Base-by-base conservation (phyloP, 2,888 invertebrate genomes). In the Hydropsyche betteni region DNA sequence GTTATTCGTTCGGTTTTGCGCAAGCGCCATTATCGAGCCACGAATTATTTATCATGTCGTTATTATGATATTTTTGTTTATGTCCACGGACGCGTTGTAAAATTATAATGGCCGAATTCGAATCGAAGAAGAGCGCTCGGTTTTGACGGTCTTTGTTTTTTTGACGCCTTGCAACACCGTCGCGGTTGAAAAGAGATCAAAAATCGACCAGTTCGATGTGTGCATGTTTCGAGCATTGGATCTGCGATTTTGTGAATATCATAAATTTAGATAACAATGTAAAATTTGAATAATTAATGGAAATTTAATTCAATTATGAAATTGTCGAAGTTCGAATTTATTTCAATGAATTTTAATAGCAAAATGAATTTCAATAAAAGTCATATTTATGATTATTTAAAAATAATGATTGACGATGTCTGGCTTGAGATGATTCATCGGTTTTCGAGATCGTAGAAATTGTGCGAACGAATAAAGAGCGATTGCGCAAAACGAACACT, bases 361-460 rank as follows among this genome's bases (percentile, higher is more conserved):
- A 24, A 24, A 24, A 2, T 24, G n/a, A 24, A 24, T 24, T 24
- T 24, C 2, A 24, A 24, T 24, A 24, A 44, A 8, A 44, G 10
- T 10, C 6, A 44, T 8, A 44, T 44, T 44, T 44, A 10, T 44
- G 0, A 44, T 44, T 44, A 8, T 44, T 24, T 58, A 3, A 58
- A 58, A 8, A 24, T 58, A 24, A 24, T 24, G 24, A 58, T 58
- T 58, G 14, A 58, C 58, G 14, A 14, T 14, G 7, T 44, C 44
- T 44, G 44, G 10, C 44, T 44, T 44, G 14, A 8, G 53, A 58
- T 58, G 58, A 58, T 24, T 58, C 58, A 58, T 58, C 58, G 58
- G 16, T 58, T 58, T 53, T 53, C 53, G n/a, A 16, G 58, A 8
- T 58, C 14, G 8, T 8, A 58, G 16, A 24, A 58, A 24, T 58